Conservation (phyloP, 2,888 invertebrate species). For the Acanthosoma haemorrhoidale region DNA sequence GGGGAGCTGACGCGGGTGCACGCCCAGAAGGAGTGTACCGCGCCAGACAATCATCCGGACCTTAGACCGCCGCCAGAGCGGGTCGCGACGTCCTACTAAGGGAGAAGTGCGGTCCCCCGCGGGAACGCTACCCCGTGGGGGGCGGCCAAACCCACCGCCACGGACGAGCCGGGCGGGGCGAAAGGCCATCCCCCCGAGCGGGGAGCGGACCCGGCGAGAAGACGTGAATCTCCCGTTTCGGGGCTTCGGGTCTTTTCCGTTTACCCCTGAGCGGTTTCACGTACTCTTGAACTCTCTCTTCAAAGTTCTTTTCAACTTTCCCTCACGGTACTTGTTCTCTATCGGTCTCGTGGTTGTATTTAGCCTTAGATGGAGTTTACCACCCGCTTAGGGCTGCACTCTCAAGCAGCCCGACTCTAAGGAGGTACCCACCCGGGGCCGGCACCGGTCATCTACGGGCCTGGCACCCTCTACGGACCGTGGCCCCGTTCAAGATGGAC, state of each 20-base stretch:
- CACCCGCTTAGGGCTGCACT: slow-evolving; percentile 58
- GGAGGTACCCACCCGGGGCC: slow-evolving; percentile 43
- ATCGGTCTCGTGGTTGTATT: too few relatives aligned
- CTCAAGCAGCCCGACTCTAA: slow-evolving; percentile 57
- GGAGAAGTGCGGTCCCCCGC: too few relatives aligned
- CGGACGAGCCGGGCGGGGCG: too few relatives aligned
- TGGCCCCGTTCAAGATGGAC: too few relatives aligned
- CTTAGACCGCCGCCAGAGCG: too few relatives aligned
- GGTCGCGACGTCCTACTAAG: too few relatives aligned
- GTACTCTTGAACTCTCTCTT: slow-evolving; percentile 53
- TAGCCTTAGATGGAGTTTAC: slow-evolving; percentile 57
- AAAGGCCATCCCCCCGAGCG: too few relatives aligned
- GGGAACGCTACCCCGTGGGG: slow-evolving; percentile 31
- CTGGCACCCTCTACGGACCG: too few relatives aligned
- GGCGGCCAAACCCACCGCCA: slow-evolving; percentile 24
- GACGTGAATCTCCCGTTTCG: slow-evolving; percentile 44
- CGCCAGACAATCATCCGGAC: background rate
- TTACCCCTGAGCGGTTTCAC: too few relatives aligned
- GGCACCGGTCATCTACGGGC: slow-evolving; percentile 44
- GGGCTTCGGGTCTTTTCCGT: too few relatives aligned
- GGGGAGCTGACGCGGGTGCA: background rate
- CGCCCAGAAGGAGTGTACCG: background rate
- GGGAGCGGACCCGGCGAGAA: background rate
- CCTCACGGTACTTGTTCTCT: too few relatives aligned
- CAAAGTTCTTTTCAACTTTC: too few relatives aligned